A percentile compares a stretch with the other conserved stretches of the same genome.
Conservation (phyloP, 2,888 invertebrate species). For the Lepidochrysops patricia region DNA sequence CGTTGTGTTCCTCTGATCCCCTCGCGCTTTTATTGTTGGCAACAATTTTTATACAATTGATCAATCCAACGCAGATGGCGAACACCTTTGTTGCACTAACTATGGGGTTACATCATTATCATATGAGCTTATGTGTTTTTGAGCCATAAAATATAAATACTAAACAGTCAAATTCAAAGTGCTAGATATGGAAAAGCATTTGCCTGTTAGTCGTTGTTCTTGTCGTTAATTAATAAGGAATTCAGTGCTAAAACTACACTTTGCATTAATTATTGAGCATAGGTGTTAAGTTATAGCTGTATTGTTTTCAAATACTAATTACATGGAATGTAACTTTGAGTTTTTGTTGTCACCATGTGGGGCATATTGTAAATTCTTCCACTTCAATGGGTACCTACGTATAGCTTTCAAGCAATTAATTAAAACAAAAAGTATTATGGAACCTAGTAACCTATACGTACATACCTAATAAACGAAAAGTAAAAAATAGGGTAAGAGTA, state of each 20-base stretch:
- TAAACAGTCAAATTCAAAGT: background rate
- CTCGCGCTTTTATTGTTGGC: constrained; percentile 35
- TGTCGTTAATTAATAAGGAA: background rate
- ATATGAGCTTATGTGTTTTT: constrained; percentile 34
- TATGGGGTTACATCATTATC: constrained; percentile 66
- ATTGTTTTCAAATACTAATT: background rate
- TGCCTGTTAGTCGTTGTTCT: background rate
- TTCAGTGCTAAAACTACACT: background rate
- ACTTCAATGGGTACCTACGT: no score
- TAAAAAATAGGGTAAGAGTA: background rate
- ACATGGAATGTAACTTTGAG: background rate
- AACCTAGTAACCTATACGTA: constrained; percentile 19
- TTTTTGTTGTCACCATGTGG: background rate
- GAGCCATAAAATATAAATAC: background rate
- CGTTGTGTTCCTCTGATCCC: constrained; percentile 17
- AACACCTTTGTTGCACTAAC: constrained; percentile 59
- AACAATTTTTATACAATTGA: constrained; percentile 67
- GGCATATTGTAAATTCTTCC: background rate
- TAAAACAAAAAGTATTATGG: no score
- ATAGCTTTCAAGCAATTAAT: no score
- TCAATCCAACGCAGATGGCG: constrained; percentile 68
- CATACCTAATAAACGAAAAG: no score
- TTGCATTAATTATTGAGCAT: background rate
- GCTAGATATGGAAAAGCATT: background rate
- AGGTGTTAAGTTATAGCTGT: background rate